Percentiles rank a stretch among this genome's conserved stretches.
Conservation (phyloP, 2,797 vertebrate species). For the Alosa sapidissima region DNA sequence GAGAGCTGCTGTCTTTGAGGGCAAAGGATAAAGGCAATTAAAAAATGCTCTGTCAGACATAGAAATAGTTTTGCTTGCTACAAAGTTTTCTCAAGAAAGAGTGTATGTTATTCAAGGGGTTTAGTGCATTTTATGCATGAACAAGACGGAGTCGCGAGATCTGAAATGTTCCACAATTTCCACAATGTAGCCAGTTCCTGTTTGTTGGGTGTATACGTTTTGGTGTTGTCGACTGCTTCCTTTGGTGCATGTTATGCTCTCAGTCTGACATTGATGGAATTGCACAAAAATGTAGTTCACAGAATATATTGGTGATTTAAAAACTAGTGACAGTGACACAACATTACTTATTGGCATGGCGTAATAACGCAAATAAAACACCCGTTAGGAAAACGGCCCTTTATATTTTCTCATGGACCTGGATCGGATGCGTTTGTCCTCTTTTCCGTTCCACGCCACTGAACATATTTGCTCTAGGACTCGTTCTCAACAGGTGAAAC, state of each 20-base stretch:
- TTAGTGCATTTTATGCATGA: background rate
- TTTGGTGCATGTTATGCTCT: too few species aligned
- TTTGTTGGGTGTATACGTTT: too few species aligned
- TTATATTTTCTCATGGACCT: background rate
- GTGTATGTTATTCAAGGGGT: background rate
- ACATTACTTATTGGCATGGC: too few species aligned
- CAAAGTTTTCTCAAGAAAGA: background rate
- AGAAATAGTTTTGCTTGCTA: background rate
- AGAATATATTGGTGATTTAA: background rate
- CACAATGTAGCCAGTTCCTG: too few species aligned
- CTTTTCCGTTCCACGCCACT: background rate
- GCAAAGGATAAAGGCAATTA: background rate
- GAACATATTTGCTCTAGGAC: background rate
- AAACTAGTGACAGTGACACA: too few species aligned
- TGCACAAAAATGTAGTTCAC: background rate
- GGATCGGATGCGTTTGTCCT: background rate
- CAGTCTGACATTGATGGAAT: background rate
- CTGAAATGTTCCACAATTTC: background rate
- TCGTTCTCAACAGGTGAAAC: constrained; percentile 19
- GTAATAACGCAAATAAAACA: background rate
- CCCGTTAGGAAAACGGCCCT: background rate
- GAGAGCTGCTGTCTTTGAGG: background rate
- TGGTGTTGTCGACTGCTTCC: too few species aligned
- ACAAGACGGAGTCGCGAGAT: background rate
- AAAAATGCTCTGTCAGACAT: background rate